A percentile compares a stretch with the other conserved stretches of the same genome.
These are phyloP conservation scores for Petroica traversi DNA, from an alignment of 2,113 vertebrate genomes.

Conservation along the genomic window DNA sequence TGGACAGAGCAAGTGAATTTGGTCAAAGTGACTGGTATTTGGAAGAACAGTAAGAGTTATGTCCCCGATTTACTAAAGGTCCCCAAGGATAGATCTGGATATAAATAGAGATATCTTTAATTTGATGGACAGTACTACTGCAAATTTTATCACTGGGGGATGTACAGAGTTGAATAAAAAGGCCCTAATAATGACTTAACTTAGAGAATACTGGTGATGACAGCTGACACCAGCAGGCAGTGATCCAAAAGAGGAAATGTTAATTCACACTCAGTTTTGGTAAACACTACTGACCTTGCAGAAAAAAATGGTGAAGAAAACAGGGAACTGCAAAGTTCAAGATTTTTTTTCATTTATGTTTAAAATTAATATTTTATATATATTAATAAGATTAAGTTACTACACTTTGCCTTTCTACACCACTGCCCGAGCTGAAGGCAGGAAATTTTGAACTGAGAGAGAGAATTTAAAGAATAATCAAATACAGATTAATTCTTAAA, in stretches of 20 bases:
- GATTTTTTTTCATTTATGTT: neutral
- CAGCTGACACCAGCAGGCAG: slow-evolving; percentile 1
- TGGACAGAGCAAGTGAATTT: neutral
- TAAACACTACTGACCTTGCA: neutral
- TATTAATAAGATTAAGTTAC: neutral
- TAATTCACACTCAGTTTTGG: neutral
- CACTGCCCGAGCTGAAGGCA: neutral
- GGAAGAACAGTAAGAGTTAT: neutral
- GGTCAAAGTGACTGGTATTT: neutral
- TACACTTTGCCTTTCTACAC: neutral
- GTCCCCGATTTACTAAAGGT: neutral
- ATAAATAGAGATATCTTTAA: slow-evolving; percentile 12
- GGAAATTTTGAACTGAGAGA: neutral
- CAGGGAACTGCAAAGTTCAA: neutral
- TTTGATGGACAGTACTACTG: neutral
- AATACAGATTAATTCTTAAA: neutral
- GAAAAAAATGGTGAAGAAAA: neutral
- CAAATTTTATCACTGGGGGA: neutral
- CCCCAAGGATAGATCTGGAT: neutral
- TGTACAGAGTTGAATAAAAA: neutral
- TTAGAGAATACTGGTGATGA: neutral
- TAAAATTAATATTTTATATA: neutral
- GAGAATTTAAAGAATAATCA: neutral
- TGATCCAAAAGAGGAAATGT: neutral
- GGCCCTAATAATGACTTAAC: neutral